Evolutionary conservation across 2,888 invertebrate species (phyloP), one percentile per base, ranked within the genome.

Genomic region (Conistra vaccinii): DNA sequence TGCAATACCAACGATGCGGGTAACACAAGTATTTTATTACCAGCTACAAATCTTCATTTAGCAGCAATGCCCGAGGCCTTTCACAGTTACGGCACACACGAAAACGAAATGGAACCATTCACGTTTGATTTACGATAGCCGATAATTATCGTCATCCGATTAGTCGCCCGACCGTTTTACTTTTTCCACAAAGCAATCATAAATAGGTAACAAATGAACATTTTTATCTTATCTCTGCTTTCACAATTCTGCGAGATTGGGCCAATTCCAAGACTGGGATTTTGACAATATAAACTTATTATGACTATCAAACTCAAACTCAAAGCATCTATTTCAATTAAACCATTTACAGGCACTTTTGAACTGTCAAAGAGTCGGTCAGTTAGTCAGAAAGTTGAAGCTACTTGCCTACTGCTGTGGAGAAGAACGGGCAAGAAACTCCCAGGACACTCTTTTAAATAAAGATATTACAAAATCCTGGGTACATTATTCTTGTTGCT

Each of bases 1-100:
- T 85, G 86, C 87, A 85, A 88, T 84, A 87, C 69, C 78, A 73
- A 69, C 67, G 76, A 68, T 76, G 78, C 85, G 78, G 73, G 75
- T 81, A 87, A 85, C 87, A 85, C 89, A 86, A 91, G 89, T 91
- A 92, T 93, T 93, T 93, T 94, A 94, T 94, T 93, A 90, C 90
- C 82, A 76, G 82, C 90, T 89, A 94, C 94, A 94, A 94, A 95
- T 94, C 94, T 93, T 93, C 91, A 94, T 93, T 94, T 92, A 89
- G 90, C 90, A 85, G 85, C 89, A 84, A 87, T 85, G 85, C 89
- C 88, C 86, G 86, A 89, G 89, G 90, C 92, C 91, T 91, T 90
- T 90, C 89, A 89, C 88, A 89, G 88, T 90, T 87, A 86, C 86
- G 79, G 76, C 84, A 89, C 86, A 90, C 90, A 90, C 88, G 89